phyloP scores from a whole-genome alignment of 1,140 invertebrate genomes.

The Calephelis virginiensis region DNA sequence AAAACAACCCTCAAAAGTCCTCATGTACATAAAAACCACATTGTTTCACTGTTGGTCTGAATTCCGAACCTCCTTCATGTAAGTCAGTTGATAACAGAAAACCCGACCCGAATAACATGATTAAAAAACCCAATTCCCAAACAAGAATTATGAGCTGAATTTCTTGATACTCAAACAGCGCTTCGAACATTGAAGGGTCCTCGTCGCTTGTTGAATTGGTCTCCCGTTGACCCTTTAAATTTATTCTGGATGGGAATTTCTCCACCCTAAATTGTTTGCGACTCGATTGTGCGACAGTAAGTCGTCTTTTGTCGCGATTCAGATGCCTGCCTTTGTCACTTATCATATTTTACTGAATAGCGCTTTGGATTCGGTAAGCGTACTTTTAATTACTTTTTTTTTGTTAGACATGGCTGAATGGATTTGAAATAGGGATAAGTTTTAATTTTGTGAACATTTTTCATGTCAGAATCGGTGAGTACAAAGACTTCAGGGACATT shows the following conservation, averaged over 20 bases:
- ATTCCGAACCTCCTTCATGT: no score
- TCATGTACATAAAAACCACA: no score
- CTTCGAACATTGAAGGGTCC: slow-evolving; percentile 1
- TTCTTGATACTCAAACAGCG: not conserved
- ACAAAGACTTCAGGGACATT: not conserved
- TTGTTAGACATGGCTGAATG: slow-evolving; percentile 10
- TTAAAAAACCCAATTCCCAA: slow-evolving; percentile 2
- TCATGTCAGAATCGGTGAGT: not conserved
- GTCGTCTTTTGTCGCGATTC: slow-evolving; percentile 34
- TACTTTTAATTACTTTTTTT: slow-evolving; percentile 13
- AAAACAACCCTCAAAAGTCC: no score
- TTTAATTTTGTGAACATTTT: slow-evolving; percentile 1
- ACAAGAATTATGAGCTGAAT: slow-evolving; percentile 11
- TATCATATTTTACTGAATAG: slow-evolving; percentile 26
- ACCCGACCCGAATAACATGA: not conserved
- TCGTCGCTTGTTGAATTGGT: slow-evolving; percentile 4
- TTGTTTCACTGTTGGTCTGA: no score
- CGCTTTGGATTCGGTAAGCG: slow-evolving; percentile 11
- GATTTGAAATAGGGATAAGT: slow-evolving; percentile 1
- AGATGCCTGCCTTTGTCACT: slow-evolving; percentile 19
- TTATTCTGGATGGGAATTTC: slow-evolving; percentile 23
- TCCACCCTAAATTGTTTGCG: slow-evolving; percentile 31
- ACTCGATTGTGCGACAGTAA: slow-evolving; percentile 38
- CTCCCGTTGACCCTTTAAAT: slow-evolving; percentile 3
- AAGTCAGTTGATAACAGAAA: no score